Conservation (phyloP, 2,113 vertebrate genomes). For the Pangasianodon hypophthalmus region DNA sequence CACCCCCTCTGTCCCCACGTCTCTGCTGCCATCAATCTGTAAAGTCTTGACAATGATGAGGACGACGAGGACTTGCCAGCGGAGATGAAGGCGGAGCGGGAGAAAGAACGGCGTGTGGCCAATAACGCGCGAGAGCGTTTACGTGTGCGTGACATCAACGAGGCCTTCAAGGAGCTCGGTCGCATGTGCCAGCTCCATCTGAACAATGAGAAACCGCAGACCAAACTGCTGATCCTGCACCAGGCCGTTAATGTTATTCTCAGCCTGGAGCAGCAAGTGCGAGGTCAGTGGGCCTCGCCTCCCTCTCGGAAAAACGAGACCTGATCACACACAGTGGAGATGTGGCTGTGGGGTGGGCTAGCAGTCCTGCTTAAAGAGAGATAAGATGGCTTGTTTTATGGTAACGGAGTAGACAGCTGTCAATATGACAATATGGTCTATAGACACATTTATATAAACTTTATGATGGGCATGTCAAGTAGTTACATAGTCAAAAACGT, state of each 20-base stretch:
- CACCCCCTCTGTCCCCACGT: slow-evolving; percentile 32
- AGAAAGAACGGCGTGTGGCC: slow-evolving; percentile 95
- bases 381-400: slow-evolving; percentile 14
- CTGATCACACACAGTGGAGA: slow-evolving; percentile 59
- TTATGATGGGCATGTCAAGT: not conserved
- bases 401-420: not conserved
- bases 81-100: slow-evolving; percentile 97
- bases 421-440: not conserved
- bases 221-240: slow-evolving; percentile 98
- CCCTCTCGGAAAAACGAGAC: slow-evolving; percentile 51
- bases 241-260: slow-evolving; percentile 98
- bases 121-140: slow-evolving; percentile 96
- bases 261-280: slow-evolving; percentile 99
- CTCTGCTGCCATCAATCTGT: slow-evolving; percentile 59
- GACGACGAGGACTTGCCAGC: slow-evolving; percentile 94
- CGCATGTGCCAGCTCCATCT: slow-evolving; percentile 98
- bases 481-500: not conserved
- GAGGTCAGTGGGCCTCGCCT: slow-evolving; percentile 91
- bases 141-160: slow-evolving; percentile 98
- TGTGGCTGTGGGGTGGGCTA: slow-evolving; percentile 40
- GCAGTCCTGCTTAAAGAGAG: slow-evolving; percentile 19
- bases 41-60: slow-evolving; percentile 82
- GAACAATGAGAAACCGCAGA: slow-evolving; percentile 99
- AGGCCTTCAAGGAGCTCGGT: slow-evolving; percentile 98
- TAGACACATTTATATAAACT: too few relatives aligned